Evolutionary conservation across 2,888 invertebrate species (phyloP), one percentile per base, ranked within the genome.

Genomic region (Hydrotaea cyrtoneurina): DNA sequence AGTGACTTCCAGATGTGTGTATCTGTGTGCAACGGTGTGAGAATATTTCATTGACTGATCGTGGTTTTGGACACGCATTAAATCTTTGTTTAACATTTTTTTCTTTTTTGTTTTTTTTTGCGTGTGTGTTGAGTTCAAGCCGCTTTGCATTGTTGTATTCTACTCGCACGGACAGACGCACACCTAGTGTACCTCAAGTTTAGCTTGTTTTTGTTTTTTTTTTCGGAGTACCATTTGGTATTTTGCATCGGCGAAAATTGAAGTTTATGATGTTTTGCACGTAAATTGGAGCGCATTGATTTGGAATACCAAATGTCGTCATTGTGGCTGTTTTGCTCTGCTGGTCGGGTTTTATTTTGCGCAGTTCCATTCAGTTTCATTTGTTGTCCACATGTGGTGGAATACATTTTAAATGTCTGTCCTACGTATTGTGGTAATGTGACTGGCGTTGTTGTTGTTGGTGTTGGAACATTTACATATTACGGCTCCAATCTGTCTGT

Each of bases 401-500:
- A 43, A 15, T 43, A 43, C 10, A 15, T 43, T 10, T 10, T 43
- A 1, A 11, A n/a, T n/a, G 15, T 50, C 1, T n/a, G 7, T 50
- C 1, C 1, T 50, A n/a, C n/a, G 15, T 50, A n/a, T 15, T 1
- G 15, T 50, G 15, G 2, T 15, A 15, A 50, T 50, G 50, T n/a
- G n/a, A n/a, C 8, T 77, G 66, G 64, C 17, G 59, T 74, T 13
- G 21, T 46, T 57, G 39, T 19, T 62, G 39, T 17, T 39, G 39
- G 0, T 4, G 39, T 0, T 13, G 43, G 11, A 26, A n/a, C 23
- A 59, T 76, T 84, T 69, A 73, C 76, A 81, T 81, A 75, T 76
- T 78, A 39, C 73, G 85, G 79, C 85, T 85, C 81, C 85, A 66
- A 73, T 73, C 73, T 79, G 85, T 85, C 85, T 85, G 76, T 85